phyloP scores from a whole-genome alignment of 2,888 invertebrate genomes.

The Acrocyrtus sp. region DNA sequence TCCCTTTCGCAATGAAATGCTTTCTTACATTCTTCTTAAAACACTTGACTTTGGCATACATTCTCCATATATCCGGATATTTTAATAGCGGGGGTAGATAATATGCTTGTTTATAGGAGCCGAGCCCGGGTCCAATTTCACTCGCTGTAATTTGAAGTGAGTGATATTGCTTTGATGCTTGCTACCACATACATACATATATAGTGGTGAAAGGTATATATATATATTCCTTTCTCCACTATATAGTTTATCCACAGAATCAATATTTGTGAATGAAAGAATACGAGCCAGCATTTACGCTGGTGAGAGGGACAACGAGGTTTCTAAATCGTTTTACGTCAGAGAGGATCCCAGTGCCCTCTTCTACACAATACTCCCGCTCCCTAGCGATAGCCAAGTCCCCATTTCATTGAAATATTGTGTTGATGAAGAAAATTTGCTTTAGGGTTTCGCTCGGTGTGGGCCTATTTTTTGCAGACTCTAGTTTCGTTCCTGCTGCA shows the following conservation, averaged over 20 bases:
- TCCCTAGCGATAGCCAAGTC: slow-evolving; percentile 24
- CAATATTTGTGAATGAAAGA: slow-evolving; percentile 54
- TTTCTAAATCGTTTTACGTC: slow-evolving; percentile 53
- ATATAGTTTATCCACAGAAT: slow-evolving; percentile 22
- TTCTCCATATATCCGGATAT: too few species aligned
- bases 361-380: slow-evolving; percentile 26
- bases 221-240: slow-evolving; percentile 7
- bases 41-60: too few species aligned
- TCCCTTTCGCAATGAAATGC: too few species aligned
- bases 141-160: too few species aligned
- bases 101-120: too few species aligned
- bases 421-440: neutral
- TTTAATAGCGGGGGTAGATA: too few species aligned
- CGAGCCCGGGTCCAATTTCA: too few species aligned
- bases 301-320: slow-evolving; percentile 21
- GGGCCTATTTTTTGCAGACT: neutral
- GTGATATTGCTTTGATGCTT: too few species aligned
- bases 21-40: too few species aligned
- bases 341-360: slow-evolving; percentile 46
- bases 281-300: slow-evolving; percentile 37
- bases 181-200: too few species aligned
- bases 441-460: neutral
- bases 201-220: too few species aligned
- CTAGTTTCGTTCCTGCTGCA: neutral
- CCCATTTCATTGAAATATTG: slow-evolving; percentile 54